phyloP scores from a whole-genome alignment of 1,140 invertebrate genomes.

The Eumeta japonica region DNA sequence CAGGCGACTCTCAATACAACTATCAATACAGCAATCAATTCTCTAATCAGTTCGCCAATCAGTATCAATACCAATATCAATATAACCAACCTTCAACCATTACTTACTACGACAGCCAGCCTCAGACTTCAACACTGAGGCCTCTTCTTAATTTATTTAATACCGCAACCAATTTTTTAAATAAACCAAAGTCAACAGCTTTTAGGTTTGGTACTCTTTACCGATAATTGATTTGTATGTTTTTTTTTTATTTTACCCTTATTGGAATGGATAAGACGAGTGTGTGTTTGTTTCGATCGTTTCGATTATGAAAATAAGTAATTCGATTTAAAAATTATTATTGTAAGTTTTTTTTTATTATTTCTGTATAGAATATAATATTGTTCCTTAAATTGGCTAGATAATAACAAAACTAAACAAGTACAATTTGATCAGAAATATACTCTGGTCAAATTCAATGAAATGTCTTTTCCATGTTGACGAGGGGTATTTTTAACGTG shows the following conservation, averaged over 20 bases:
- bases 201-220: slow-evolving; percentile 39
- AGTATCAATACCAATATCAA: slow-evolving; percentile 21
- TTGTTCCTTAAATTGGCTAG: slow-evolving; percentile 8
- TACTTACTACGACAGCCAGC: slow-evolving; percentile 27
- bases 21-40: slow-evolving; percentile 33
- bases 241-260: too few relatives aligned
- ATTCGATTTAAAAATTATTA: too few relatives aligned
- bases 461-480: too few relatives aligned
- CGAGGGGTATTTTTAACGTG: slow-evolving; percentile 44
- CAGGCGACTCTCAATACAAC: slow-evolving; percentile 32
- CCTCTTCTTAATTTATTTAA: slow-evolving; percentile 43
- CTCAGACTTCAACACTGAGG: slow-evolving; percentile 27
- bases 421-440: background rate
- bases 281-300: too few relatives aligned
- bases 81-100: slow-evolving; percentile 17
- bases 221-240: too few relatives aligned
- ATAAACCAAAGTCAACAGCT: slow-evolving; percentile 35
- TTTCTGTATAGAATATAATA: too few relatives aligned
- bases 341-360: too few relatives aligned
- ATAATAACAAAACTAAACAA: slow-evolving; percentile 24
- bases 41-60: slow-evolving; percentile 43
- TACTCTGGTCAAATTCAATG: too few relatives aligned
- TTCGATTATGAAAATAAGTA: too few relatives aligned
- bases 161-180: slow-evolving; percentile 40
- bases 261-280: too few relatives aligned